These are phyloP conservation scores for Lytechinus pictus DNA, from an alignment of 35 echinoderm and acorn worm species.

Conservation along the genomic window DNA sequence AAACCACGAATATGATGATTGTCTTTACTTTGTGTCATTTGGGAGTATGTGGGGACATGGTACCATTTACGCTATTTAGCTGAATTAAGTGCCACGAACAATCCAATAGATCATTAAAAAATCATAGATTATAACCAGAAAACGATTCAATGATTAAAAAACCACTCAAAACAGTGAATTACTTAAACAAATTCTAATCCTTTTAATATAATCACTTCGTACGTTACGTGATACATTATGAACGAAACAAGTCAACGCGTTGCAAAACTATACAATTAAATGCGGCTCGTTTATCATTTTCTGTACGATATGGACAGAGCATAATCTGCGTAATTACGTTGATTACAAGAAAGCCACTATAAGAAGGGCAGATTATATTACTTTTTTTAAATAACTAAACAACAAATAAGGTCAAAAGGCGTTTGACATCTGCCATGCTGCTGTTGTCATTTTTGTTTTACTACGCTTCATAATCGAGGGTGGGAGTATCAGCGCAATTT, in stretches of 20 bases:
- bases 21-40: too few species aligned
- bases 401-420: not conserved
- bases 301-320: not conserved
- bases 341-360: not conserved
- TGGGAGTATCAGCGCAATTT: too few species aligned
- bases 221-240: not conserved
- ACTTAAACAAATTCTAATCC: not conserved
- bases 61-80: not conserved
- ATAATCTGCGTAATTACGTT: constrained; percentile 12
- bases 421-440: not conserved
- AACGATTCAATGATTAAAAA: not conserved
- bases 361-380: not conserved
- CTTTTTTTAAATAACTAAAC: not conserved
- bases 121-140: too few species aligned
- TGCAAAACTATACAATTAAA: not conserved
- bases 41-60: not conserved
- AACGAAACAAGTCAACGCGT: not conserved
- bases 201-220: not conserved
- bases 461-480: not conserved
- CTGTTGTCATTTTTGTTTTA: not conserved
- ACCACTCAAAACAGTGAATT: not conserved
- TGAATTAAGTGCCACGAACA: not conserved
- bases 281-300: not conserved
- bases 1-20: too few species aligned
- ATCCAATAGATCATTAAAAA: too few species aligned